A percentile compares a stretch with the other conserved stretches of the same genome.
These are phyloP conservation scores for Crocallis elinguaria DNA, from an alignment of 2,888 invertebrate genomes.

Conservation along the genomic window DNA sequence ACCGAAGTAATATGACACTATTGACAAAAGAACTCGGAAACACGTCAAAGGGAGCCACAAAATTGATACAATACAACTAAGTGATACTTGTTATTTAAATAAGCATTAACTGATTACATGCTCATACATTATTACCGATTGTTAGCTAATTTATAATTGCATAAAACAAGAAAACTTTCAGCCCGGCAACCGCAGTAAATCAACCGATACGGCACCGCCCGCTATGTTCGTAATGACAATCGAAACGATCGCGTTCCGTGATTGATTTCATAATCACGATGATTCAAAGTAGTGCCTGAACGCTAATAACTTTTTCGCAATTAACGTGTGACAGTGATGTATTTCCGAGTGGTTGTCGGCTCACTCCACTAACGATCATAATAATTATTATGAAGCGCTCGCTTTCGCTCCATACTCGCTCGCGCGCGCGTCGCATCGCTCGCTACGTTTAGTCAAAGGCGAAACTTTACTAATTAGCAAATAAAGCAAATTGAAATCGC, in stretches of 20 bases:
- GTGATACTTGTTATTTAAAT: too few relatives aligned
- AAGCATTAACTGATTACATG: too few relatives aligned
- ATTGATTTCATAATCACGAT: constrained; percentile 36
- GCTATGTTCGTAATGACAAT: constrained; percentile 16
- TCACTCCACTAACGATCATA: constrained; percentile 54
- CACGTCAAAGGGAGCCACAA: too few relatives aligned
- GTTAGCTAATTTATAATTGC: background rate
- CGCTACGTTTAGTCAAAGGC: constrained; percentile 57
- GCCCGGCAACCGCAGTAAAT: constrained; percentile 6
- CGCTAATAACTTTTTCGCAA: constrained; percentile 46
- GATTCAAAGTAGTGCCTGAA: constrained; percentile 34
- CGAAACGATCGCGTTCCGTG: constrained; percentile 24
- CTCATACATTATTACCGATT: too few relatives aligned
- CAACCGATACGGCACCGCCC: background rate
- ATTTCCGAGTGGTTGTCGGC: constrained; percentile 37
- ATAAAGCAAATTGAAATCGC: constrained; percentile 72
- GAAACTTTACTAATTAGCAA: constrained; percentile 78
- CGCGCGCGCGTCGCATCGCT: constrained; percentile 20
- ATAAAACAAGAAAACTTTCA: background rate
- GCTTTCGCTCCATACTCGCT: constrained; percentile 42
- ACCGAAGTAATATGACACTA: too few relatives aligned
- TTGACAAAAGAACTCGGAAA: too few relatives aligned
- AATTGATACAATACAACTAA: too few relatives aligned
- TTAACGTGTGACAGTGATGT: constrained; percentile 47
- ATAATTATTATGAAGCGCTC: constrained; percentile 61